Evolutionary conservation across 2,113 vertebrate genomes (phyloP).

Genomic region (Ameiurus melas): DNA sequence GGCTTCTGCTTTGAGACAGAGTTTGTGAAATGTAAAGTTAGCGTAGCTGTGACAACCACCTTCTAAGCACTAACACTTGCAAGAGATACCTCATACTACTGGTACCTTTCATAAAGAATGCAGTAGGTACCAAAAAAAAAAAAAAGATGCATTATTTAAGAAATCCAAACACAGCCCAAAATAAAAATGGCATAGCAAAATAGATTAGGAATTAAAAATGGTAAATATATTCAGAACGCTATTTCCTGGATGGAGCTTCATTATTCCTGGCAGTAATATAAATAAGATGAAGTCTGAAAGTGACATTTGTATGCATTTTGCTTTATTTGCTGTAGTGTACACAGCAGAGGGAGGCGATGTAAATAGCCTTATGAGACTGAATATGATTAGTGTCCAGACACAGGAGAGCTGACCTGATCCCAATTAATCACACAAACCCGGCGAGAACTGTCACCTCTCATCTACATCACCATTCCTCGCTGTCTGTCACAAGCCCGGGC

Average conservation of each 20-base stretch:
- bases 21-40: constrained; percentile 80
- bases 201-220: constrained; percentile 45
- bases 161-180: constrained; percentile 52
- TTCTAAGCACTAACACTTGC: constrained; percentile 78
- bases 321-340: constrained; percentile 49
- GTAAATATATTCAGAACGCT: constrained; percentile 22
- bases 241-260: constrained; percentile 35
- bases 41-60: constrained; percentile 78
- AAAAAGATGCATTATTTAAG: constrained; percentile 70
- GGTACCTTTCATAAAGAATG: constrained; percentile 54
- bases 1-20: constrained; percentile 77
- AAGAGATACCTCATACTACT: constrained; percentile 76
- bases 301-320: constrained; percentile 11
- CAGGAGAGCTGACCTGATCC: constrained; percentile 87
- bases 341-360: constrained; percentile 68
- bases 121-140: constrained; percentile 67
- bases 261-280: constrained; percentile 44
- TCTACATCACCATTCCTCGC: constrained; percentile 78
- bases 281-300: constrained; percentile 43
- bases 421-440: constrained; percentile 92
- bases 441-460: constrained; percentile 88
- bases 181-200: constrained; percentile 47
- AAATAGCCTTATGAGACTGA: constrained; percentile 82
- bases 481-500: constrained; percentile 67
- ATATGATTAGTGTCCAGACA: constrained; percentile 79